Base-by-base conservation (phyloP, 2,888 invertebrate species). In the Macrostomum cliftonense region DNA sequence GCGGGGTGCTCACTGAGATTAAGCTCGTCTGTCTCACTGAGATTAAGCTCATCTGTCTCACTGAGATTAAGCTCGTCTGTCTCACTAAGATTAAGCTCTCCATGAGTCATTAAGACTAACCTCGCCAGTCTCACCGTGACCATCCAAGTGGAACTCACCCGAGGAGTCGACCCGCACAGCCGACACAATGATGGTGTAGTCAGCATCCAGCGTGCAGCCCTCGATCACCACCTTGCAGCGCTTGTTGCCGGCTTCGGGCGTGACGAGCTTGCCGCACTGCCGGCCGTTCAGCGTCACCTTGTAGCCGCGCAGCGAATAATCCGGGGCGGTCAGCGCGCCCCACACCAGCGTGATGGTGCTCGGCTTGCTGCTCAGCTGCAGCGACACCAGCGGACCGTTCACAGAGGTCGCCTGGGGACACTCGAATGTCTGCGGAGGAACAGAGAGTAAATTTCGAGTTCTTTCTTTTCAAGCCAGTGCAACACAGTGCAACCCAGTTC, bases 141-240 rank as follows among this genome's bases (percentile, higher is more conserved):
- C 17, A 17, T 7, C 28, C 5, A 28, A 9, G 4, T 28, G 5
- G 17, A 17, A 40, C 40, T 17, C 17, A 19, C 17, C 17, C 2
- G 19, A 7, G 9, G 17, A 40, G 5, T 40, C 19, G 2, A 17
- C 40, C 40, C 45, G 43, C 9, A 45, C 38, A 9, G 45, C 45
- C 9, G 17, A 19, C 38, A 45, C 45, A 12, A 39, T 37, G n/a
- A 45, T 28, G 38, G 36, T 12, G 12, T 51, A 51, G 16, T 44
- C 43, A n/a, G 14, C 58, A 42, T 60, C 57, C 12, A 62, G 50
- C 20, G 61, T 57, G 58, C 67, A 68, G 49, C 64, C 64, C 38
- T 67, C 65, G 19, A 68, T 64, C 7, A 67, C 63, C 21, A 68
- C 65, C 51, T 66, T 65, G 54, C 67, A 67, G 9, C 67, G 52